These are phyloP conservation scores for Carettochelys insculpta DNA, from an alignment of 2,113 vertebrate genomes.

Conservation along the genomic window DNA sequence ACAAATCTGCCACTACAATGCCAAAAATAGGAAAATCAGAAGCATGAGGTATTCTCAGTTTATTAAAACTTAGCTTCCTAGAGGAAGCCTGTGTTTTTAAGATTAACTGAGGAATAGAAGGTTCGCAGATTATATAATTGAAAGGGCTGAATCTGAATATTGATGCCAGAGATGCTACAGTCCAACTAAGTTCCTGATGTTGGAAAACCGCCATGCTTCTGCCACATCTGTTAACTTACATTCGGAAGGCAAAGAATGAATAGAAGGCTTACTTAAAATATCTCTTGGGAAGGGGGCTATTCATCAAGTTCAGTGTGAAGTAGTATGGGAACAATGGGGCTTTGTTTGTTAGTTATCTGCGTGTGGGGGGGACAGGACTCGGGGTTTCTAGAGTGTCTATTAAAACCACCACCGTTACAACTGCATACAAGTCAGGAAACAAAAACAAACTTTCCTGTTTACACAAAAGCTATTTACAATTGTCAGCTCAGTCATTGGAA, in stretches of 20 bases:
- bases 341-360: not conserved
- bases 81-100: not conserved
- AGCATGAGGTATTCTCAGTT: not conserved
- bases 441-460: not conserved
- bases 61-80: not conserved
- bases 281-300: not conserved
- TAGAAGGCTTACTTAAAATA: not conserved
- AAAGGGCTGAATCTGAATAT: too few species aligned
- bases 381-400: not conserved
- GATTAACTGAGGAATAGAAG: not conserved
- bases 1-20: not conserved
- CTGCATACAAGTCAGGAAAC: not conserved
- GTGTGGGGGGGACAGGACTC: not conserved
- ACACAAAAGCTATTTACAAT: not conserved
- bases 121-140: not conserved
- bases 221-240: not conserved
- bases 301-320: not conserved
- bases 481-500: not conserved
- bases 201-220: not conserved
- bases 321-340: not conserved
- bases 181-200: conserved; percentile 15
- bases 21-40: not conserved
- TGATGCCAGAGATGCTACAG: too few species aligned
- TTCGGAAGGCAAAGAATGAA: conserved; percentile 1
- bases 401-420: not conserved